Conservation (phyloP, 2,797 vertebrate genomes). For the Anabas testudineus region DNA sequence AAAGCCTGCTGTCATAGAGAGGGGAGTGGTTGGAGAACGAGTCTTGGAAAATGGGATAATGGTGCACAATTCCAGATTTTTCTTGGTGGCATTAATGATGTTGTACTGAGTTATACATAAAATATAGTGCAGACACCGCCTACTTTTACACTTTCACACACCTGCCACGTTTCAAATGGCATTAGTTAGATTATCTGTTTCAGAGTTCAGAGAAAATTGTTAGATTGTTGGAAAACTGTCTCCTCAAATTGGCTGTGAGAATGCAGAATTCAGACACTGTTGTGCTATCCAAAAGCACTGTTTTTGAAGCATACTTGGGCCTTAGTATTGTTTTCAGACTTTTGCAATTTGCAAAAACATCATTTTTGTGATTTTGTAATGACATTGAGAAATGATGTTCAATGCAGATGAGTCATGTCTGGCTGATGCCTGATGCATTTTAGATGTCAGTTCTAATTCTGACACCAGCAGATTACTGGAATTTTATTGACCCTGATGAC, state of each 20-base stretch:
- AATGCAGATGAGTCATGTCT: slow-evolving; percentile 4
- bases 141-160: neutral
- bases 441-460: neutral
- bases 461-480: neutral
- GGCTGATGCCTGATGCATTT: slow-evolving; percentile 6
- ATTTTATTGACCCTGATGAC: slow-evolving; percentile 24
- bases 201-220: neutral
- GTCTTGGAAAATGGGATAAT: no score
- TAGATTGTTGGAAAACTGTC: neutral
- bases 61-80: no score
- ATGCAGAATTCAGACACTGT: neutral
- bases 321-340: neutral
- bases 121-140: neutral
- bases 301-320: neutral
- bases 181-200: neutral
- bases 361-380: neutral
- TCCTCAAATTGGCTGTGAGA: neutral
- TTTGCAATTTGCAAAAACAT: neutral
- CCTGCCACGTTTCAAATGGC: neutral
- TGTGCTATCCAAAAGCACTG: neutral
- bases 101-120: no score
- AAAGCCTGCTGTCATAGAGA: no score
- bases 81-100: no score
- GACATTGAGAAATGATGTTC: slow-evolving; percentile 3
- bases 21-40: no score